These are phyloP conservation scores for Sebastiscus albofasciatus DNA, from an alignment of 2,797 vertebrate genomes.

Conservation along the genomic window DNA sequence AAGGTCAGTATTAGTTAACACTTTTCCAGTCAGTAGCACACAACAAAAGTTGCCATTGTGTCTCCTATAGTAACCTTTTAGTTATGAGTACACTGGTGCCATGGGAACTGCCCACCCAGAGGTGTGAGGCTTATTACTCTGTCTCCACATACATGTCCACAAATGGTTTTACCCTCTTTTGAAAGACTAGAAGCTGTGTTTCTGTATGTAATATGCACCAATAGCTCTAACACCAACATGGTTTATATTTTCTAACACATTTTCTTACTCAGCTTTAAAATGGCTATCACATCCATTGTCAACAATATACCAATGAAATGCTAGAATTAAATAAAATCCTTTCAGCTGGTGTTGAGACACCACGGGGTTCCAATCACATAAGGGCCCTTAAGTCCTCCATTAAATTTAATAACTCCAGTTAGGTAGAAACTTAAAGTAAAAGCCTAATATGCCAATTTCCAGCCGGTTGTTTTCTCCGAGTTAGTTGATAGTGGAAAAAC, in stretches of 20 bases:
- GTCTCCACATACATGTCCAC: neutral
- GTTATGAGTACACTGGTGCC: neutral
- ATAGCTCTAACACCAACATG: neutral
- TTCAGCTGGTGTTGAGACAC: conserved; percentile 1
- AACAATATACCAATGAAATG: neutral
- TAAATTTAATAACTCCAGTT: conserved; percentile 31
- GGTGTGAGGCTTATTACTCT: neutral
- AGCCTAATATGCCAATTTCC: conserved; percentile 19
- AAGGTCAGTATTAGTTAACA: neutral
- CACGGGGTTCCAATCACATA: conserved; percentile 12
- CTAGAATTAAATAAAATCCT: conserved; percentile 16
- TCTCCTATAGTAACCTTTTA: neutral
- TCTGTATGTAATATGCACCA: neutral
- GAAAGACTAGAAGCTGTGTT: neutral
- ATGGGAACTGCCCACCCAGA: neutral
- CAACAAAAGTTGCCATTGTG: neutral
- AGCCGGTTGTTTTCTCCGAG: conserved; percentile 25
- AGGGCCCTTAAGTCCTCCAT: conserved; percentile 17
- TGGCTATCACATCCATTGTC: neutral
- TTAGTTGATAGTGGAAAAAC: conserved; percentile 33
- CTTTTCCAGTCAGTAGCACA: neutral
- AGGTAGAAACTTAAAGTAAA: conserved; percentile 16
- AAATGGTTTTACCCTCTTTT: neutral
- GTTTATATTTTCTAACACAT: neutral
- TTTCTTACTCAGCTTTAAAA: neutral